These are phyloP conservation scores for Xylocopa sonorina DNA, from an alignment of 1,140 invertebrate species.

Conservation along the genomic window DNA sequence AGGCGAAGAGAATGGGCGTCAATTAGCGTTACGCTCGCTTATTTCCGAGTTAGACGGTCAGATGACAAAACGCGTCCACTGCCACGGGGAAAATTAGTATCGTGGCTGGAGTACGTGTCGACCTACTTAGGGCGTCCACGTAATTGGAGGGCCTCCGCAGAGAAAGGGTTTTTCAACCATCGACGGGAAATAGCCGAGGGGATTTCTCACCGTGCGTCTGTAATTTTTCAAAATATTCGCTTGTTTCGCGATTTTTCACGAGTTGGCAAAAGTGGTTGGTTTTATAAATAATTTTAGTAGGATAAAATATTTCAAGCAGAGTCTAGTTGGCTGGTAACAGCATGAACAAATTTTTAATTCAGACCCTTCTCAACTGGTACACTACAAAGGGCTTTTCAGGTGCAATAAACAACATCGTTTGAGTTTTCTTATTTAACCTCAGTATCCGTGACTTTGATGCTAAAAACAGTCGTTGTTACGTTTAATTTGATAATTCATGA, in stretches of 20 bases:
- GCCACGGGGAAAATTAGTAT: constrained; percentile 35
- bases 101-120: constrained; percentile 31
- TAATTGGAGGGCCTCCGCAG: constrained; percentile 39
- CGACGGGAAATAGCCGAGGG: background rate
- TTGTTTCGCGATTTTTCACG: background rate
- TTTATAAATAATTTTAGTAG: no score
- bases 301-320: no score
- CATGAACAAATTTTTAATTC: no score
- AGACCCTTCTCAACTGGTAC: no score
- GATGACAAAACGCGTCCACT: background rate
- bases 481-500: no score
- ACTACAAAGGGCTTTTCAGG: no score
- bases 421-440: no score
- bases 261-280: no score
- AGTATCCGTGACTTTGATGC: no score
- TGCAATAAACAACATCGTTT: no score
- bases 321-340: no score
- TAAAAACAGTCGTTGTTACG: no score
- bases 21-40: constrained; percentile 28
- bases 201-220: background rate
- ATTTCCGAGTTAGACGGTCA: background rate
- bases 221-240: background rate
- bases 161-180: constrained; percentile 4
- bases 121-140: constrained; percentile 36
- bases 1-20: background rate